These are phyloP conservation scores for Lasius platythorax DNA, from an alignment of 2,888 invertebrate genomes.

Conservation along the genomic window DNA sequence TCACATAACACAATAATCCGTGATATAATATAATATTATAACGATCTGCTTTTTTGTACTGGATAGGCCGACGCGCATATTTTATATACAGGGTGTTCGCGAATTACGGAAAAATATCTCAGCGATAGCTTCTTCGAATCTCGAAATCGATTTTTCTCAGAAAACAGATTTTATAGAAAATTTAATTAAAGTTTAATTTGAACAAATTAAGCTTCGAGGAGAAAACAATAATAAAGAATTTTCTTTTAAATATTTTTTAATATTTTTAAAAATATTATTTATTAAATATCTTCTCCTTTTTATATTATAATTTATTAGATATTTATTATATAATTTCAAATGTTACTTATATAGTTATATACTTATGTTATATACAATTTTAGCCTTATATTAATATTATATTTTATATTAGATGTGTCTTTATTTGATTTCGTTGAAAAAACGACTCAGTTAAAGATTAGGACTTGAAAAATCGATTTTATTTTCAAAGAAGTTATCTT, in stretches of 20 bases:
- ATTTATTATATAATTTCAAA: no score
- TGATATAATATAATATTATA: conserved; percentile 77
- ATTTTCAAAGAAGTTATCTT: neutral
- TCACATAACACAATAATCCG: conserved; percentile 82
- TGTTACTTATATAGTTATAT: neutral
- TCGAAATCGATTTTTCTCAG: neutral
- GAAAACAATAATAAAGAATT: neutral
- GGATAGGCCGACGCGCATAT: conserved; percentile 81
- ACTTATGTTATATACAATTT: neutral
- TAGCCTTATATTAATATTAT: neutral
- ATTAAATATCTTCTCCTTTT: no score
- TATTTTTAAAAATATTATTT: no score
- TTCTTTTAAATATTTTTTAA: neutral
- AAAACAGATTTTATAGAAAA: no score
- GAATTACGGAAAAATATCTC: conserved; percentile 4
- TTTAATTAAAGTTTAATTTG: no score
- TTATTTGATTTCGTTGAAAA: neutral
- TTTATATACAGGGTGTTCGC: conserved; percentile 61
- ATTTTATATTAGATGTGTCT: neutral
- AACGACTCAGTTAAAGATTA: neutral
- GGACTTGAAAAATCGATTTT: neutral
- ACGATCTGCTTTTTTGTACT: conserved; percentile 83
- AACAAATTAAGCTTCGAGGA: neutral
- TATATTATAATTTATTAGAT: no score
- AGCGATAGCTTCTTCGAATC: conserved; percentile 2